A percentile compares a stretch with the other conserved stretches of the same genome.
These are phyloP conservation scores for Tribolium castaneum DNA, from an alignment of 1,140 invertebrate species.

Conservation along the genomic window DNA sequence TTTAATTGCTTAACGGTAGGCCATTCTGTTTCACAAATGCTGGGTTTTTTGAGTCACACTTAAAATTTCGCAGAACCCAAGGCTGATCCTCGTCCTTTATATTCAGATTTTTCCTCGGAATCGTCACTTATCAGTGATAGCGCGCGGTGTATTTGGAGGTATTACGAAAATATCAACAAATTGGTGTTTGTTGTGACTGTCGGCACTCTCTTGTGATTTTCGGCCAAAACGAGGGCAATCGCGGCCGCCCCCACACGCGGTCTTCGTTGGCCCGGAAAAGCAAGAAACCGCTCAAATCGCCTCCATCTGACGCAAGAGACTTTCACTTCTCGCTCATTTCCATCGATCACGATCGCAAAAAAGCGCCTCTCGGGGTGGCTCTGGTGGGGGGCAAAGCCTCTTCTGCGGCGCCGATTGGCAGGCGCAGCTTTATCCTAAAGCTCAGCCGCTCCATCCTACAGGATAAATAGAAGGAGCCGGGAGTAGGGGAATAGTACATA, in stretches of 20 bases:
- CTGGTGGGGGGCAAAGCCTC: neutral
- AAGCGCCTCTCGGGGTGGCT: neutral
- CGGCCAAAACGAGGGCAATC: neutral
- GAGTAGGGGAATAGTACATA: slow-evolving; percentile 46
- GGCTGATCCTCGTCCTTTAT: too few species aligned
- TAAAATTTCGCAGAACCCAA: too few species aligned
- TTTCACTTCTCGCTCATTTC: neutral
- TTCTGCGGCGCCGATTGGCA: neutral
- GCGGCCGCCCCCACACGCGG: neutral
- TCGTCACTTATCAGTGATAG: neutral
- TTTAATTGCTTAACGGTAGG: too few species aligned
- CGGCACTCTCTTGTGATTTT: neutral
- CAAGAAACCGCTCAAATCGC: neutral
- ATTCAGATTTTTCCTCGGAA: neutral
- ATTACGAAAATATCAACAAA: neutral
- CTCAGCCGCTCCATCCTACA: slow-evolving; percentile 43
- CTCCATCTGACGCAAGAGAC: neutral
- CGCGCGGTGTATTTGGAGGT: neutral
- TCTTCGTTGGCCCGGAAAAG: neutral
- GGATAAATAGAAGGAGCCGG: slow-evolving; percentile 39
- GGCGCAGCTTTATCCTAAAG: slow-evolving; percentile 39
- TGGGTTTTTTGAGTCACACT: too few species aligned
- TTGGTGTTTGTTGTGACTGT: neutral
- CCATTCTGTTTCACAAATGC: too few species aligned
- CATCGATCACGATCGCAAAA: neutral